phyloP scores from a whole-genome alignment of 2,113 vertebrate genomes.

The Ceratotherium simum region DNA sequence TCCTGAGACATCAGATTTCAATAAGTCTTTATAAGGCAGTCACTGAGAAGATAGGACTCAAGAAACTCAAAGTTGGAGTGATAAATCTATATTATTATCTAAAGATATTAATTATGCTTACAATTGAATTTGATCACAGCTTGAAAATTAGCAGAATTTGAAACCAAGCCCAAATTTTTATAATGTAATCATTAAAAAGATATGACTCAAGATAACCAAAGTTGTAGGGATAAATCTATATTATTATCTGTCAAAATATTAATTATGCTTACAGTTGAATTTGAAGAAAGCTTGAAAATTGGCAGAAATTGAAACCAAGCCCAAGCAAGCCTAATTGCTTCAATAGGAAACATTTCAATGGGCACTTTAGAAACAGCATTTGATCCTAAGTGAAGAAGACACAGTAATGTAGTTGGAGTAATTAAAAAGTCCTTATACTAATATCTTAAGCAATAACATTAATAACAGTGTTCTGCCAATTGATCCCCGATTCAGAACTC shows the following conservation, averaged over 20 bases:
- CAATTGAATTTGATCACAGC: background rate
- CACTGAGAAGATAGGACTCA: background rate
- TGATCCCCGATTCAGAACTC: background rate
- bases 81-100: background rate
- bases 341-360: background rate
- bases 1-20: background rate
- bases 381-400: background rate
- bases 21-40: background rate
- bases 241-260: background rate
- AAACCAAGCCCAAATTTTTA: background rate
- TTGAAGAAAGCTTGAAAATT: background rate
- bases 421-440: background rate
- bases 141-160: background rate
- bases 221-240: background rate
- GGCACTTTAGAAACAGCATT: background rate
- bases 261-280: background rate
- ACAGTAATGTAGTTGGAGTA: background rate
- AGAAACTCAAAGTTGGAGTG: background rate
- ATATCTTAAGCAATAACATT: background rate
- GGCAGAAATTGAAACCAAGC: conserved; percentile 19
- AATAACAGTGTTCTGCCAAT: background rate
- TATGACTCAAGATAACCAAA: background rate
- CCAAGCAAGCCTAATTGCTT: background rate
- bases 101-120: background rate
- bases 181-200: background rate